Percentiles rank a stretch among this genome's conserved stretches.
Evolutionary conservation across 2,797 vertebrate species (phyloP).

Genomic region (Bovichtus diacanthus): DNA sequence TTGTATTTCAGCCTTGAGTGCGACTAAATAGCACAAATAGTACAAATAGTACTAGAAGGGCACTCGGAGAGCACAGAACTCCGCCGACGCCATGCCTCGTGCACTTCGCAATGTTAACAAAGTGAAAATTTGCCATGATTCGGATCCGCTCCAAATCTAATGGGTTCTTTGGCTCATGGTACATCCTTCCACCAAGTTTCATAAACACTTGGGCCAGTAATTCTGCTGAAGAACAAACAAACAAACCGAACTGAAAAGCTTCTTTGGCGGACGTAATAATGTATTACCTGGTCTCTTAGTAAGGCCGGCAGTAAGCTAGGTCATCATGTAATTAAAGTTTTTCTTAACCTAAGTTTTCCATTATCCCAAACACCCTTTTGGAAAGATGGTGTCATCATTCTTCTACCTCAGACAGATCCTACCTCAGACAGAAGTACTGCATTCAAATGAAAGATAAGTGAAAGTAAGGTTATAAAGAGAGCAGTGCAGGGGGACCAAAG

Average conservation of each 20-base stretch:
- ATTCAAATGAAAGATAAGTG: slow-evolving; percentile 23
- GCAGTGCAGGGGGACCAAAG: slow-evolving; percentile 2
- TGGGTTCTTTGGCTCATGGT: too few relatives aligned
- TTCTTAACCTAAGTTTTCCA: neutral
- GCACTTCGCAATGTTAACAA: too few relatives aligned
- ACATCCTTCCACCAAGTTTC: too few relatives aligned
- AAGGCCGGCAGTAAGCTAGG: neutral
- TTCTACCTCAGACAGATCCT: neutral
- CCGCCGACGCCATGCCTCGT: too few relatives aligned
- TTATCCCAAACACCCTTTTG: slow-evolving; percentile 1
- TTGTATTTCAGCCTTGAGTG: neutral
- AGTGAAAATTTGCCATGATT: too few relatives aligned
- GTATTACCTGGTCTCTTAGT: neutral
- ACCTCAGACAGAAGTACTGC: slow-evolving; percentile 11
- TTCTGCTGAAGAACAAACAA: too few relatives aligned
- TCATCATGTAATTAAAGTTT: neutral
- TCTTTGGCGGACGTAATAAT: too few relatives aligned
- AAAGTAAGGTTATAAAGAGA: slow-evolving; percentile 4
- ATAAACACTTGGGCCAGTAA: too few relatives aligned
- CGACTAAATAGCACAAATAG: neutral
- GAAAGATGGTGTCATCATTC: slow-evolving; percentile 11
- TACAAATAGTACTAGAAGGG: too few relatives aligned
- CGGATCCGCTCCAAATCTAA: too few relatives aligned
- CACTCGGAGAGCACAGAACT: too few relatives aligned
- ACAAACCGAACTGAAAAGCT: too few relatives aligned